Evolutionary conservation across 2,888 invertebrate genomes (phyloP).

Genomic region (Oscheius sp.): DNA sequence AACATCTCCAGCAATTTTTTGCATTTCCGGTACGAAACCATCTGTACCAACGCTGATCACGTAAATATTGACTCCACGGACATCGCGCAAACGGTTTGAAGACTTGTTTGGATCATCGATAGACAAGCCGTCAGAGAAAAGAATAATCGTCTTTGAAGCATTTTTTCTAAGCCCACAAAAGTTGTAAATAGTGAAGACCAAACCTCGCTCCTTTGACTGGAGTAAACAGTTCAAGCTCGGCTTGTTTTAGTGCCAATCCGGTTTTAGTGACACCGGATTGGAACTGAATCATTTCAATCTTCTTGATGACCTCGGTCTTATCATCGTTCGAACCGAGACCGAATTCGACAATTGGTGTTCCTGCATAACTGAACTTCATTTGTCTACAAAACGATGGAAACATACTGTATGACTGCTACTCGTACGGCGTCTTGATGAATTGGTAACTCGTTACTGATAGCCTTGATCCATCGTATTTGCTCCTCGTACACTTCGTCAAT

Average conservation of each 20-base stretch:
- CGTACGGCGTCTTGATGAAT: constrained; percentile 72
- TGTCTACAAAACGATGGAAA: neutral
- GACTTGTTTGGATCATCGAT: constrained; percentile 69
- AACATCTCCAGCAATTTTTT: constrained; percentile 66
- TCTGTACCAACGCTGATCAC: constrained; percentile 66
- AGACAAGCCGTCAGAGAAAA: constrained; percentile 71
- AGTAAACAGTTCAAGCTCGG: constrained; percentile 53
- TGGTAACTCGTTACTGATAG: constrained; percentile 49
- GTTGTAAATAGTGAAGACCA: neutral
- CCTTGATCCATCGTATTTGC: constrained; percentile 53
- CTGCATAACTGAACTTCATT: constrained; percentile 52
- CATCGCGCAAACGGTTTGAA: constrained; percentile 58
- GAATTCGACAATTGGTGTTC: constrained; percentile 67
- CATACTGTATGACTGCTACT: constrained; percentile 71
- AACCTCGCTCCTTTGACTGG: constrained; percentile 56
- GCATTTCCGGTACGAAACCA: constrained; percentile 67
- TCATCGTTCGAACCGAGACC: constrained; percentile 64
- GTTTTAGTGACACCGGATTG: constrained; percentile 52
- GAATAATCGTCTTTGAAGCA: constrained; percentile 59
- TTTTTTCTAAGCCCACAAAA: constrained; percentile 37
- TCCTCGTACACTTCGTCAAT: constrained; percentile 62
- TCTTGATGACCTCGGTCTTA: constrained; percentile 45
- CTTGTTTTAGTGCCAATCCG: constrained; percentile 47
- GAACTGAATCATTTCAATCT: constrained; percentile 44
- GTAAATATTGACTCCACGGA: constrained; percentile 64